Evolutionary conservation across 2,888 invertebrate species (phyloP).

Genomic region (Drosophila atroscutellata): DNA sequence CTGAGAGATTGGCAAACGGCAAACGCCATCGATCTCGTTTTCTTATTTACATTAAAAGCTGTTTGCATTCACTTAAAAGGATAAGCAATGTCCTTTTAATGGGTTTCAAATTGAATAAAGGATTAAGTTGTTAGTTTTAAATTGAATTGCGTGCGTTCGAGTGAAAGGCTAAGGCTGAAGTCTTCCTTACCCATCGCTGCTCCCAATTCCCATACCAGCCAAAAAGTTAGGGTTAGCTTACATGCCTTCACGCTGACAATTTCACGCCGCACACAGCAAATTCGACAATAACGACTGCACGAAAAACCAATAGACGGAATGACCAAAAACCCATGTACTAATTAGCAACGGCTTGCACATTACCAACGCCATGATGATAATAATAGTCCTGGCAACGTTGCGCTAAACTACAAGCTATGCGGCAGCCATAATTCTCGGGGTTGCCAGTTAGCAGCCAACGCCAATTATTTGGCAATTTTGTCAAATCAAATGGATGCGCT

Average conservation of each 20-base stretch:
- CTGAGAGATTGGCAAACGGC: conserved; percentile 60
- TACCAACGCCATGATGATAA: conserved; percentile 51
- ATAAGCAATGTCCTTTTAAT: conserved; percentile 85
- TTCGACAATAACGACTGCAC: conserved; percentile 14
- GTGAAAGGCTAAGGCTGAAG: conserved; percentile 53
- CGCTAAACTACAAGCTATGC: conserved; percentile 1
- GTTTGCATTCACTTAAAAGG: conserved; percentile 85
- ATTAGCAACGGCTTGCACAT: conserved; percentile 74
- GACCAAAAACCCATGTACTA: conserved; percentile 58
- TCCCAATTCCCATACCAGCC: neutral
- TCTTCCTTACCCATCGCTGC: conserved; percentile 15
- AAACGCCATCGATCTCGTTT: conserved; percentile 83
- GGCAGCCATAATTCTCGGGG: conserved; percentile 43
- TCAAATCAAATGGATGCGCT: conserved; percentile 65
- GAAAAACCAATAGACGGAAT: conserved; percentile 60
- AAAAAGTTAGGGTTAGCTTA: conserved; percentile 48
- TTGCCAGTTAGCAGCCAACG: conserved; percentile 46
- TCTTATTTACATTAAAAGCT: conserved; percentile 85
- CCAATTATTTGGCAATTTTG: conserved; percentile 82
- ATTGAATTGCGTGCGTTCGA: conserved; percentile 82
- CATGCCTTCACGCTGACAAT: conserved; percentile 33
- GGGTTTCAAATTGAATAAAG: conserved; percentile 85
- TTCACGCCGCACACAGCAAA: conserved; percentile 58
- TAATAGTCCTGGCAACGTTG: conserved; percentile 57
- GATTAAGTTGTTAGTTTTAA: conserved; percentile 85